These are phyloP conservation scores for Ctenicera cuprea DNA, from an alignment of 2,888 invertebrate genomes.

Conservation along the genomic window DNA sequence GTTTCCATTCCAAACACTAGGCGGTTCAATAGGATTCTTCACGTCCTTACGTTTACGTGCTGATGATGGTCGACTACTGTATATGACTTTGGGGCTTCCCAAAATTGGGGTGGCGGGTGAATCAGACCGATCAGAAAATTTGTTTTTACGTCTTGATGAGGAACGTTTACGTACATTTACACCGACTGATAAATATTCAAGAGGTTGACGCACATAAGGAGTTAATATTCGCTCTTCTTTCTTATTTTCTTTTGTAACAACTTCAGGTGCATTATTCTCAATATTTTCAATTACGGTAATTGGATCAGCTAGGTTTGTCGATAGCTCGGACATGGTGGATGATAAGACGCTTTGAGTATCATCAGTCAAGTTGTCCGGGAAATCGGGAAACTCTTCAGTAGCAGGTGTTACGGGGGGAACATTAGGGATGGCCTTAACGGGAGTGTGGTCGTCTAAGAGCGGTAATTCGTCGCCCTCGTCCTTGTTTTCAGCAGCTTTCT, in stretches of 20 bases:
- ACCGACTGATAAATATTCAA: conserved; percentile 83
- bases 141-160: conserved; percentile 80
- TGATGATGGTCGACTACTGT: conserved; percentile 74
- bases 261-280: conserved; percentile 69
- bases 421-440: conserved; percentile 71
- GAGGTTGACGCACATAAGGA: conserved; percentile 82
- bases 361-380: conserved; percentile 78
- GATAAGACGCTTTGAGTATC: conserved; percentile 85
- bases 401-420: conserved; percentile 83
- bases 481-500: conserved; percentile 89
- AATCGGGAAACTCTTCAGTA: conserved; percentile 77
- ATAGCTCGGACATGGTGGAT: conserved; percentile 84
- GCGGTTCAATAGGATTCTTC: conserved; percentile 69
- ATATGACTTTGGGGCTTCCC: conserved; percentile 79
- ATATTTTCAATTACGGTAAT: conserved; percentile 75
- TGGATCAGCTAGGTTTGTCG: conserved; percentile 81
- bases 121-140: conserved; percentile 80
- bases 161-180: conserved; percentile 81
- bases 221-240: conserved; percentile 74
- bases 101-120: conserved; percentile 79
- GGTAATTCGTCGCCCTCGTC: conserved; percentile 87
- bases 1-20: conserved; percentile 81
- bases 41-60: conserved; percentile 74
- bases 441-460: conserved; percentile 79
- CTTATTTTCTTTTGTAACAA: conserved; percentile 64